phyloP scores from a whole-genome alignment of 2,113 vertebrate species.

The Mesitornis unicolor region DNA sequence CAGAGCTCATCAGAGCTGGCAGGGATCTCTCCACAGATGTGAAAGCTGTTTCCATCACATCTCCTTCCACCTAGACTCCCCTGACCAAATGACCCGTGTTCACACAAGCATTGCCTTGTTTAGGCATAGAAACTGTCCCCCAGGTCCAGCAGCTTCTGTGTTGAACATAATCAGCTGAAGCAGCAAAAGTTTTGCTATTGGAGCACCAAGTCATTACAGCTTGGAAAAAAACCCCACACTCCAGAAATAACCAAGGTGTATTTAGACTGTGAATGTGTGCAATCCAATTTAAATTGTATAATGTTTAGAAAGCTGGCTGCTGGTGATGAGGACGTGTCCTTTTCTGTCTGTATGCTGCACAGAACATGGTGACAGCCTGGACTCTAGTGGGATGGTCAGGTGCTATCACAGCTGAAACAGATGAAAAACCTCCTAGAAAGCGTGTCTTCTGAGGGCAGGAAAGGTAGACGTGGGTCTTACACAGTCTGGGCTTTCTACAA shows the following conservation, averaged over 20 bases:
- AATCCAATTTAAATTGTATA: slow-evolving; percentile 24
- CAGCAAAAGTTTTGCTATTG: not conserved
- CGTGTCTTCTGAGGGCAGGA: not conserved
- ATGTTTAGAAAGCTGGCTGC: not conserved
- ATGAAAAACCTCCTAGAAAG: not conserved
- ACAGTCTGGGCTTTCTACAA: not conserved
- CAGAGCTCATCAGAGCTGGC: not conserved
- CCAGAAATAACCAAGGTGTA: slow-evolving; percentile 25
- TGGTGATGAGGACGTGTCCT: not conserved
- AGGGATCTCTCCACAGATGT: not conserved
- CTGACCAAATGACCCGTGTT: not conserved
- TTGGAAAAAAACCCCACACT: not conserved
- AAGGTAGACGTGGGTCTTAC: not conserved
- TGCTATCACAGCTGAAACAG: not conserved
- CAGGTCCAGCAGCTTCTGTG: not conserved
- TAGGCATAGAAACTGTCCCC: accelerated
- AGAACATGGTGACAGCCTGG: not conserved
- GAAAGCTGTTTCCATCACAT: not conserved
- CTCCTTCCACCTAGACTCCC: not conserved
- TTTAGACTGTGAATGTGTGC: not conserved
- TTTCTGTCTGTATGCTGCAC: not conserved
- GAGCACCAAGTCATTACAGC: not conserved
- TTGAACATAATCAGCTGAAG: not conserved
- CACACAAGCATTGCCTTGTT: not conserved
- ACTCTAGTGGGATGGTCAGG: not conserved